Conservation (phyloP, 2,113 vertebrate species). For the Tupaia tana region DNA sequence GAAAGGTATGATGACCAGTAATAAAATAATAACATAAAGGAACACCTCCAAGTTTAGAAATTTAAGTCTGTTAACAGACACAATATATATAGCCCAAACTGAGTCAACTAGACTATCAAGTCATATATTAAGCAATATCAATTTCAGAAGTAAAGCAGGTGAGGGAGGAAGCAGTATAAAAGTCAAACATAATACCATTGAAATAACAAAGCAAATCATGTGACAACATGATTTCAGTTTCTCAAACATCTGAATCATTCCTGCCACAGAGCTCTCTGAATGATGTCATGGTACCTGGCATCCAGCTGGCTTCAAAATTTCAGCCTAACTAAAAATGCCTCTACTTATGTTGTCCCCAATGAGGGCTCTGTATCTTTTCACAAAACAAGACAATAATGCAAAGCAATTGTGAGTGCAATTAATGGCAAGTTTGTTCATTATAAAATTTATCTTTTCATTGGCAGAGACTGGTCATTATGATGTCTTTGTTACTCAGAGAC, state of each 20-base stretch:
- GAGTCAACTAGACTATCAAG: constrained; percentile 20
- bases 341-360: not conserved
- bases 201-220: constrained; percentile 43
- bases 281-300: not conserved
- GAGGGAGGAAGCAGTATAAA: not conserved
- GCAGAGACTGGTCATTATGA: not conserved
- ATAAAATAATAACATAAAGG: not conserved
- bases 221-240: constrained; percentile 17
- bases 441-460: not conserved
- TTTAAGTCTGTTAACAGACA: not conserved
- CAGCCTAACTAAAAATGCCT: constrained; percentile 22
- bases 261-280: not conserved
- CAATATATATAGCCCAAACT: not conserved
- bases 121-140: not conserved
- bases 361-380: not conserved
- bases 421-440: not conserved
- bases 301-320: constrained; percentile 27
- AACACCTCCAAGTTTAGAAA: not conserved
- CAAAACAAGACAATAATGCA: not conserved
- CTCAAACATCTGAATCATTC: constrained; percentile 30
- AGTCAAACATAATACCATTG: not conserved
- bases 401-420: not conserved
- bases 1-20: not conserved
- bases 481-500: not conserved
- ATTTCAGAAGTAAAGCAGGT: not conserved